Evolutionary conservation across 2,113 vertebrate species (phyloP).

Genomic region (Cephalophus harveyi): DNA sequence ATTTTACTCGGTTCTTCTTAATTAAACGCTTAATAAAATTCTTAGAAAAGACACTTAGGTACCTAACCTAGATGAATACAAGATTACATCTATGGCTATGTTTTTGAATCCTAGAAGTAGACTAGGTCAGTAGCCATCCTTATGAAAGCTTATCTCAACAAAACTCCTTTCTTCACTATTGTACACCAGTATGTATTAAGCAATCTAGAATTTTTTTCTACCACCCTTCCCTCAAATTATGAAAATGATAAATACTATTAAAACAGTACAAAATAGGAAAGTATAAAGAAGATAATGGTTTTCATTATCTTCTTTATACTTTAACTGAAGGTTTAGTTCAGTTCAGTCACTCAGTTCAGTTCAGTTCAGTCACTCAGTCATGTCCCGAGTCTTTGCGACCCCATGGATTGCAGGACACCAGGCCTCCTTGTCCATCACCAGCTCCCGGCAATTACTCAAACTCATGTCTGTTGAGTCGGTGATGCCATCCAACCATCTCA

Average conservation of each 20-base stretch:
- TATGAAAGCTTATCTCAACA: background rate
- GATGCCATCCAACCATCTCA: background rate
- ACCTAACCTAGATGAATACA: background rate
- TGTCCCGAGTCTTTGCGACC: background rate
- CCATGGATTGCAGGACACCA: background rate
- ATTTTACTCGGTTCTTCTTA: slow-evolving; percentile 6
- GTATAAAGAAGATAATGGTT: background rate
- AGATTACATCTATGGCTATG: background rate
- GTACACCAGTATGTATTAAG: background rate
- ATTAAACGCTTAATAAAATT: background rate
- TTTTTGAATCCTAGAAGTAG: background rate
- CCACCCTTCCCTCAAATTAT: background rate
- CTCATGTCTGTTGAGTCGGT: background rate
- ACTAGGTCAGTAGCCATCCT: background rate
- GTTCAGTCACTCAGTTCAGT: background rate
- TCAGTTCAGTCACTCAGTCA: accelerated
- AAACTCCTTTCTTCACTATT: background rate
- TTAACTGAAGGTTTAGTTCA: background rate
- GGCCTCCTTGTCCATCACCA: background rate
- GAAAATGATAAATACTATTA: background rate
- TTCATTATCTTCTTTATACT: background rate
- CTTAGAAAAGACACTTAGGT: background rate
- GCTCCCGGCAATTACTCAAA: background rate
- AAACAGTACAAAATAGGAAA: background rate
- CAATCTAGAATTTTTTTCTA: background rate